Evolutionary conservation across 2,888 invertebrate species (phyloP).

Genomic region (Schizotus pectinicornis): DNA sequence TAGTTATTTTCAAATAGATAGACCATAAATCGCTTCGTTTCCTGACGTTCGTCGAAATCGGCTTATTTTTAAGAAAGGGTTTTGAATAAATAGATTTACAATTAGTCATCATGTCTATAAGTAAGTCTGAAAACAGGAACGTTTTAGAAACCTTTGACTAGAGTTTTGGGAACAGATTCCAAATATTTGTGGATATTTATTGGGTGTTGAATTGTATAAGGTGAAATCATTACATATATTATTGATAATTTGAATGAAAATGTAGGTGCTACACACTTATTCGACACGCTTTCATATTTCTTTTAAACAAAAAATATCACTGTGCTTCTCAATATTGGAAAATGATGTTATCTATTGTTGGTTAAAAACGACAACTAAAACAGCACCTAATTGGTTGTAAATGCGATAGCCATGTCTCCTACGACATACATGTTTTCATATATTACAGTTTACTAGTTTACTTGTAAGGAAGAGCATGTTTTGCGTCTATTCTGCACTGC

Average conservation of each 20-base stretch:
- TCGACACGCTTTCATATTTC: no score
- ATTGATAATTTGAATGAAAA: not conserved
- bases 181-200: no score
- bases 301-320: no score
- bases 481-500: constrained; percentile 21
- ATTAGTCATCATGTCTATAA: not conserved
- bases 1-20: constrained; percentile 22
- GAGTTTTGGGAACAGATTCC: no score
- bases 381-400: not conserved
- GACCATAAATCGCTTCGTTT: constrained; percentile 20
- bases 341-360: no score
- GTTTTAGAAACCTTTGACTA: no score
- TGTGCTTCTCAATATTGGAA: no score
- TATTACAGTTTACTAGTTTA: no score
- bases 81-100: constrained; percentile 14
- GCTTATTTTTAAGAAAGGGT: not conserved
- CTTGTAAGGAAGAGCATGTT: constrained; percentile 32
- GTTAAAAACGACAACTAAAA: no score
- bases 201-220: no score
- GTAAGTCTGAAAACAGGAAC: not conserved
- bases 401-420: constrained; percentile 9
- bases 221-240: not conserved
- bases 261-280: no score
- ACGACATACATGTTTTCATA: constrained; percentile 8
- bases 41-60: not conserved